A percentile compares a stretch with the other conserved stretches of the same genome.
Conservation (phyloP, 2,797 vertebrate species). For the Pteropus rufus region DNA sequence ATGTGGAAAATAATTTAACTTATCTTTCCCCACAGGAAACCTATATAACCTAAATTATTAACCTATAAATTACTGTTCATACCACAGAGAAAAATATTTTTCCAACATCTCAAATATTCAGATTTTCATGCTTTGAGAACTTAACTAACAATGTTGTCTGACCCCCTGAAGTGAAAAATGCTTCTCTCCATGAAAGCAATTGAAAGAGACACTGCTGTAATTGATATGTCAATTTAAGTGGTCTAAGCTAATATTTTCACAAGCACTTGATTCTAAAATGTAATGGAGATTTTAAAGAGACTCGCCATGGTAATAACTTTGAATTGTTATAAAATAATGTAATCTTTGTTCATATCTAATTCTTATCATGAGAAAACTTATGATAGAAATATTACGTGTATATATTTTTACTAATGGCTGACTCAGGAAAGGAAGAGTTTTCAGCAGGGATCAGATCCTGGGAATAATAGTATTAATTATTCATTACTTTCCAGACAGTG, state of each 20-base stretch:
- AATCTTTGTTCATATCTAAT: background rate
- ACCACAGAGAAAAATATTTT: constrained; percentile 3
- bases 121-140: constrained; percentile 31
- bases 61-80: background rate
- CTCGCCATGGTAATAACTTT: background rate
- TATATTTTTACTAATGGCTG: background rate
- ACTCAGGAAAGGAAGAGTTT: background rate
- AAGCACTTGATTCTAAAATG: constrained; percentile 24
- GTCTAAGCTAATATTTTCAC: constrained; percentile 30
- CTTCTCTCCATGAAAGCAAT: constrained; percentile 40
- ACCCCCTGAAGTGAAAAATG: constrained; percentile 41
- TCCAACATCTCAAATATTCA: constrained; percentile 43
- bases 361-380: constrained; percentile 21
- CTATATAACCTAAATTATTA: background rate
- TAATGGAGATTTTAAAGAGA: constrained; percentile 40
- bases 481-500: background rate
- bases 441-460: background rate
- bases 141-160: constrained; percentile 19
- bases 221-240: constrained; percentile 25
- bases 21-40: background rate
- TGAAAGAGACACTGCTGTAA: constrained; percentile 39
- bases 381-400: background rate
- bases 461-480: background rate
- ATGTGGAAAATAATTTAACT: constrained; percentile 29
- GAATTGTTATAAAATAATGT: background rate